Evolutionary conservation across 2,888 invertebrate species (phyloP), one percentile per base, ranked within the genome.

Genomic region (Andricus quercusramuli): DNA sequence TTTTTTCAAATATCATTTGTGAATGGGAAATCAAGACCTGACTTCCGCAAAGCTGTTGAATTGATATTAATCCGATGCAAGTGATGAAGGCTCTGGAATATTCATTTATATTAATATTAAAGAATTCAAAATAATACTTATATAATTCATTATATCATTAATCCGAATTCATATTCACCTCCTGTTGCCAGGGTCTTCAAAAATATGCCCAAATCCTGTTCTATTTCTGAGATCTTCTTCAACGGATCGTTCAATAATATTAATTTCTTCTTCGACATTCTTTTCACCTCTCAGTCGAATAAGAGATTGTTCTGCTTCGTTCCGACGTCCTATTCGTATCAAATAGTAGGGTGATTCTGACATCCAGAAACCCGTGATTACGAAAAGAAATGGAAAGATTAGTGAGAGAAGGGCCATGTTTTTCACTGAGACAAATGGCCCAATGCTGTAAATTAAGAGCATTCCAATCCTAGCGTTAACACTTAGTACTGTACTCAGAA

Each of bases 401-500:
- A 62, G 25, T 5, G 62, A 62, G 1, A 62, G 25, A 25, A 25
- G 3, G 15, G 25, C 25, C 62, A 62, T 62, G 9, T 62, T 25
- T 62, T 62, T 62, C 3, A 62, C 25, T 1, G 25, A 62, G 13
- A 62, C 3, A 25, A 62, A 62, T 22, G 62, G 15, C 0, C 62
- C 62, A 25, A 25, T 25, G 25, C 62, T 62, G 25, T 62, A 62
- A 6, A 62, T 62, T 22, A 62, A 25, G 22, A 62, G 62, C 62
- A 62, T 62, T 62, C 25, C 62, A 62, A 25, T 62, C 3, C 62
- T 62, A 13, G 13, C 22, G 13, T 15, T 62, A 13, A 25, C 25
- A 25, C 22, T 25, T 62, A 29, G 25, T 15, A 29, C 6, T 22
- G 25, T 62, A 25, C 62, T 25, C 13, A 92, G 68, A 0, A 89